phyloP scores from a whole-genome alignment of 92 coral and sea anemone genomes.

The Porites divaricata region DNA sequence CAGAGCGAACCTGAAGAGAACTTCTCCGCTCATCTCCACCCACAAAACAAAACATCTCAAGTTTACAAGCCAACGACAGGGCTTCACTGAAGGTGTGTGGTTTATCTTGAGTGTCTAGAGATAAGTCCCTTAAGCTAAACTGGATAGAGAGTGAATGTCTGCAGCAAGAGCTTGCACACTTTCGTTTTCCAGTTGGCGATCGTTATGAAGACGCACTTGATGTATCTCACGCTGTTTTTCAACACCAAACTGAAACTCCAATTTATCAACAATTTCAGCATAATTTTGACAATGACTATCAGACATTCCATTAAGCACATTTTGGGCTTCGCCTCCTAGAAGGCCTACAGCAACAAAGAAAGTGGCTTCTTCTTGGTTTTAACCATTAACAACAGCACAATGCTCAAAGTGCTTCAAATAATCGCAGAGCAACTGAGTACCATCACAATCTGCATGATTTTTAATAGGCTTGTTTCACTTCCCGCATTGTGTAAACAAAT shows the following conservation, averaged over 20 bases:
- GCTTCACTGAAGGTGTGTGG: constrained; percentile 53
- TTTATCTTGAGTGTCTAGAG: constrained; percentile 51
- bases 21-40: constrained; percentile 13
- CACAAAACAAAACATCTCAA: constrained; percentile 37
- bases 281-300: too few relatives aligned
- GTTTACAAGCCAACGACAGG: constrained; percentile 31
- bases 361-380: too few relatives aligned
- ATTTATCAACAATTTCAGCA: too few relatives aligned
- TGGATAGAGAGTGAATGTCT: constrained; percentile 33
- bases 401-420: too few relatives aligned
- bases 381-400: too few relatives aligned
- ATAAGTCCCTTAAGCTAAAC: constrained; percentile 45
- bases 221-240: constrained; percentile 58
- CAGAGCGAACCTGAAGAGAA: constrained; percentile 19
- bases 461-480: background rate
- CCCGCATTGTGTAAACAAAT: constrained; percentile 21
- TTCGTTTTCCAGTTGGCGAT: too few relatives aligned
- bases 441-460: too few relatives aligned
- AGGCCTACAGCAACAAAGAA: too few relatives aligned
- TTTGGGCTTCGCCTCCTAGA: too few relatives aligned
- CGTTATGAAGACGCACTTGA: constrained; percentile 49
- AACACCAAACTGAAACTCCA: background rate
- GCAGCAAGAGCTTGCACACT: too few relatives aligned
- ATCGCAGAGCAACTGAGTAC: background rate
- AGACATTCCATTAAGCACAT: too few relatives aligned